Percentiles rank a stretch among this genome's conserved stretches.
These are phyloP conservation scores for Eriosoma lanigerum DNA, from an alignment of 1,140 invertebrate genomes.

Conservation along the genomic window DNA sequence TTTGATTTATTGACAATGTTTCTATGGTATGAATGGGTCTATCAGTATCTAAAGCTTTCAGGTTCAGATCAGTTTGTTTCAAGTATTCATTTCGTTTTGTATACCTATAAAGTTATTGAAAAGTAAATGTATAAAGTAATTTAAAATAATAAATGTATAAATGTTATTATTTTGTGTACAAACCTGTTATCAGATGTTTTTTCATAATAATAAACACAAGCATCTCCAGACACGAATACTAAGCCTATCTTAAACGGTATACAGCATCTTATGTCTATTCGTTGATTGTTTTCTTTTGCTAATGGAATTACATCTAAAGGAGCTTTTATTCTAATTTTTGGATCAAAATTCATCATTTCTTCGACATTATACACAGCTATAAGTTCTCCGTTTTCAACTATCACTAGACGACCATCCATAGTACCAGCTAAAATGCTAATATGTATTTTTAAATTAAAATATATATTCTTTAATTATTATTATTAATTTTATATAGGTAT, in stretches of 20 bases:
- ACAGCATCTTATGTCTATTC: conserved; percentile 37
- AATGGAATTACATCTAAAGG: conserved; percentile 34
- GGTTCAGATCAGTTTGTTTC: neutral
- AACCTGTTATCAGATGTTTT: conserved; percentile 36
- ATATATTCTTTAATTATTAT: too few relatives aligned
- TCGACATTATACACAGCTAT: conserved; percentile 65
- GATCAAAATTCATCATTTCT: conserved; percentile 52
- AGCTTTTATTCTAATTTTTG: conserved; percentile 38
- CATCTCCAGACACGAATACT: conserved; percentile 31
- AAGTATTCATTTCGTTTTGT: conserved; percentile 30
- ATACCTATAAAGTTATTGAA: neutral
- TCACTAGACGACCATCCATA: conserved; percentile 69
- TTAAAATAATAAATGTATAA: neutral
- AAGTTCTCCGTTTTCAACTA: conserved; percentile 78
- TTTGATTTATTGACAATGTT: conserved; percentile 62
- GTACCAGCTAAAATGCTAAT: conserved; percentile 72
- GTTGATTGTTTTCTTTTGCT: neutral
- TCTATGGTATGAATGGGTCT: conserved; percentile 33
- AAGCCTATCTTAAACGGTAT: conserved; percentile 24
- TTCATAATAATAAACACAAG: conserved; percentile 27
- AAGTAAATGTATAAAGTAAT: neutral
- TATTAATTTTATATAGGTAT: too few relatives aligned
- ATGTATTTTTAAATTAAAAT: neutral
- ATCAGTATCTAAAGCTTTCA: conserved; percentile 19
- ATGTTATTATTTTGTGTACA: neutral